phyloP scores from a whole-genome alignment of 2,888 invertebrate species.

The Acleris literana region DNA sequence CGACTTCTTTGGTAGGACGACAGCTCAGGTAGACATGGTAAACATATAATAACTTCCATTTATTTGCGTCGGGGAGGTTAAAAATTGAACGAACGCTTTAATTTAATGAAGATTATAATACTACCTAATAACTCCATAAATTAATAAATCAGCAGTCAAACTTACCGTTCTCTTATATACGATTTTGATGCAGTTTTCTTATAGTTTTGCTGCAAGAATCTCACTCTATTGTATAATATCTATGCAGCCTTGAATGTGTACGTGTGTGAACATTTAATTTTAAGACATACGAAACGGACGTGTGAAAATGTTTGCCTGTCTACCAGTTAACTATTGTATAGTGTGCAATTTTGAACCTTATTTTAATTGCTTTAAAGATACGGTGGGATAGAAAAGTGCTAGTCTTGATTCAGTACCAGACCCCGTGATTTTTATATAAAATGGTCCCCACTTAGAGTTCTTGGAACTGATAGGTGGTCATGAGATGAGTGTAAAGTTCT shows the following conservation, averaged over 20 bases:
- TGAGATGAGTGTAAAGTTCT: no score
- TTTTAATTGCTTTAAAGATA: neutral
- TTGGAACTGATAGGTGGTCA: no score
- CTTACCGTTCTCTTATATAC: neutral
- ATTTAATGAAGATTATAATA: no score
- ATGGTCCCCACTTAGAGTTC: neutral
- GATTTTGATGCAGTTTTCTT: constrained; percentile 1
- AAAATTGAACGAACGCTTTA: no score
- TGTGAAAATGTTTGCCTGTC: constrained; percentile 22
- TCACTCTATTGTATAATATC: neutral
- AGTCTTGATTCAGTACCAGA: no score
- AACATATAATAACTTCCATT: no score
- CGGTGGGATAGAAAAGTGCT: neutral
- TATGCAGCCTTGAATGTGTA: constrained; percentile 15
- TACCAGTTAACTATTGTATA: constrained; percentile 3
- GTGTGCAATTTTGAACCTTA: constrained; percentile 2
- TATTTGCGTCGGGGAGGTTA: no score
- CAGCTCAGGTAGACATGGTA: no score
- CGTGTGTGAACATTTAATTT: constrained; percentile 29
- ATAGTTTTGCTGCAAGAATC: neutral
- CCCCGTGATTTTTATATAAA: neutral
- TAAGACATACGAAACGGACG: constrained; percentile 23
- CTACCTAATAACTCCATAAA: no score
- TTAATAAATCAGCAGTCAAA: no score
- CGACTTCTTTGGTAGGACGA: no score